Evolutionary conservation across 2,888 invertebrate genomes (phyloP).

Genomic region (Drosophila quinaria): DNA sequence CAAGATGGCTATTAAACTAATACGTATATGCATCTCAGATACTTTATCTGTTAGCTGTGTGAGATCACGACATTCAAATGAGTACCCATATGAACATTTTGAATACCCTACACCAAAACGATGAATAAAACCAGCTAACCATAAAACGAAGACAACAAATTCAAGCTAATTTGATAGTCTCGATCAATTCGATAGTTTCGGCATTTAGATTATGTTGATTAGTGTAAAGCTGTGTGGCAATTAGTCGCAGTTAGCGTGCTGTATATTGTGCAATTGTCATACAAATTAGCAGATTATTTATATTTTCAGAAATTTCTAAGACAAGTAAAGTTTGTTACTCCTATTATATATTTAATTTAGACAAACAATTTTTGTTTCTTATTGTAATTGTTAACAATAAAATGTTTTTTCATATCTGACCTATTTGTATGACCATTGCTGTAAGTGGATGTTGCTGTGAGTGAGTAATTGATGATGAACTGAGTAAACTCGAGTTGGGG

Average conservation of each 20-base stretch:
- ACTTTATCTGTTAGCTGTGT: conserved; percentile 19
- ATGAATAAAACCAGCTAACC: conserved; percentile 12
- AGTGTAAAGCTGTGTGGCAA: conserved; percentile 22
- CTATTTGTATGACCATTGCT: conserved; percentile 8
- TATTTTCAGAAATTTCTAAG: too few relatives aligned
- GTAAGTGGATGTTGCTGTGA: conserved; percentile 21
- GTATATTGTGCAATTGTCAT: neutral
- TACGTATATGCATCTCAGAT: conserved; percentile 3
- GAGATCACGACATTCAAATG: conserved; percentile 37
- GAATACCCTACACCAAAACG: conserved; percentile 31
- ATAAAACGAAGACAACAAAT: neutral
- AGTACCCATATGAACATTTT: conserved; percentile 1
- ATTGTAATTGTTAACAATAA: neutral
- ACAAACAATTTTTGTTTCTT: neutral
- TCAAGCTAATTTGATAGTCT: neutral
- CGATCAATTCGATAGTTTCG: conserved; percentile 7
- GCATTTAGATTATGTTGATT: conserved; percentile 7
- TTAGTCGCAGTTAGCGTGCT: conserved; percentile 15
- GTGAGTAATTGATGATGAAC: conserved; percentile 7
- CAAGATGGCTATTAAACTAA: conserved; percentile 16
- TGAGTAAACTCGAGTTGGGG: neutral
- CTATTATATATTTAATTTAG: neutral
- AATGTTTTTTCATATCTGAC: neutral
- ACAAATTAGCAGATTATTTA: neutral
- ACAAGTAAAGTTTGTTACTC: too few relatives aligned